Evolutionary conservation across 2,888 invertebrate genomes (phyloP).

Genomic region (Eilema caniola): DNA sequence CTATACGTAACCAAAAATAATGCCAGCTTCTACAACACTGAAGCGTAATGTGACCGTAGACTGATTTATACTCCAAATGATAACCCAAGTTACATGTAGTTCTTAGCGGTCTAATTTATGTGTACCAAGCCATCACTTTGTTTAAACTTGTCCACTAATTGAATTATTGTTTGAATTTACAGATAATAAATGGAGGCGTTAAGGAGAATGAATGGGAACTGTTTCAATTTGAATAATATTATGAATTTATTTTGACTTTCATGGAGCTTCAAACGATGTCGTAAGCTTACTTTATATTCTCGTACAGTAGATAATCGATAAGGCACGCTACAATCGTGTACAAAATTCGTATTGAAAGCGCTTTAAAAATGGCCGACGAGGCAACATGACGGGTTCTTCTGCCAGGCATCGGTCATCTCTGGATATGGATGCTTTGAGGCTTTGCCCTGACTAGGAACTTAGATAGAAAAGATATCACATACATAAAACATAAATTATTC

Average conservation of each 20-base stretch:
- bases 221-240: constrained; percentile 5
- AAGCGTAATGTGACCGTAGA: constrained; percentile 10
- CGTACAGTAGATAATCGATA: constrained; percentile 2
- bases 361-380: background rate
- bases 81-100: constrained; percentile 25
- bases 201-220: constrained; percentile 11
- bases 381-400: background rate
- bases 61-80: constrained; percentile 25
- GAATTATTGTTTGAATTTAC: constrained; percentile 40
- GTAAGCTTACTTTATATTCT: background rate
- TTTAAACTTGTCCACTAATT: constrained; percentile 40
- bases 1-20: background rate
- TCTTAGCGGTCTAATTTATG: constrained; percentile 41
- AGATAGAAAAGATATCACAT: no score
- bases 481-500: no score
- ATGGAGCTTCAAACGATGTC: background rate
- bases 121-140: constrained; percentile 28
- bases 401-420: background rate
- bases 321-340: background rate
- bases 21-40: background rate
- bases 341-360: background rate
- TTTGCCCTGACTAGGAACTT: no score
- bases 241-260: constrained; percentile 3
- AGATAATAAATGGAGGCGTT: constrained; percentile 11
- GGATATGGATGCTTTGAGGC: background rate